Percentiles rank a stretch among this genome's conserved stretches.
These are phyloP conservation scores for Nasonia vitripennis DNA, from an alignment of 1,140 invertebrate species.

Conservation along the genomic window DNA sequence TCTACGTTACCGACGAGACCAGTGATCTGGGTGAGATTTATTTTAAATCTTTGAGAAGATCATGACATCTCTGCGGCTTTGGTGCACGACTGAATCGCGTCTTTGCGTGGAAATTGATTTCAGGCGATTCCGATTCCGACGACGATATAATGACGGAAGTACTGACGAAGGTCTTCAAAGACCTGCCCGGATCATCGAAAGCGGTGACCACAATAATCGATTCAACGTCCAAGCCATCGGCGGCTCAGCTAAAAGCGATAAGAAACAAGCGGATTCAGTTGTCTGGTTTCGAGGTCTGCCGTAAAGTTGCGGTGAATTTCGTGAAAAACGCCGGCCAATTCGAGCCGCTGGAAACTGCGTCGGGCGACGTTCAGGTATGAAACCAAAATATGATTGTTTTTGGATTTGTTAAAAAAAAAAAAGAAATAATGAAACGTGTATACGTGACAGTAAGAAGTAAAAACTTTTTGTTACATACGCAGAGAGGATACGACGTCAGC, in stretches of 20 bases:
- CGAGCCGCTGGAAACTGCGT: not conserved
- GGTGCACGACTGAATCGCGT: not conserved
- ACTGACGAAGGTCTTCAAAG: slow-evolving; percentile 67
- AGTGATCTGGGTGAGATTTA: slow-evolving; percentile 64
- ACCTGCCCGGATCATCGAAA: slow-evolving; percentile 66
- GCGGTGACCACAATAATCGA: slow-evolving; percentile 59
- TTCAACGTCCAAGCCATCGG: slow-evolving; percentile 58
- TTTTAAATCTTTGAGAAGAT: not conserved
- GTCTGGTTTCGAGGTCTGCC: slow-evolving; percentile 69
- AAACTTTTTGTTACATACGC: not conserved
- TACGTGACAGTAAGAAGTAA: too few relatives aligned
- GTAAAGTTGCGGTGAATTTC: slow-evolving; percentile 66
- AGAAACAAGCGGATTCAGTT: slow-evolving; percentile 68
- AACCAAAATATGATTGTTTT: too few relatives aligned
- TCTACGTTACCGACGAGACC: slow-evolving; percentile 61
- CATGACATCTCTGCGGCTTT: not conserved
- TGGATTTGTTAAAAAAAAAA: not conserved
- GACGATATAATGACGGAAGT: slow-evolving; percentile 69
- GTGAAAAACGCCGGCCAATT: slow-evolving; percentile 61
- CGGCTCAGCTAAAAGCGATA: slow-evolving; percentile 58
- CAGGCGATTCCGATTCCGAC: slow-evolving; percentile 67
- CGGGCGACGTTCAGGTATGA: not conserved
- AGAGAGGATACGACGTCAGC: slow-evolving; percentile 34
- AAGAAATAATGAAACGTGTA: not conserved
- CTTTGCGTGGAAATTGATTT: not conserved